phyloP scores from a whole-genome alignment of 2,113 vertebrate genomes.

The Oncorhynchus keta region DNA sequence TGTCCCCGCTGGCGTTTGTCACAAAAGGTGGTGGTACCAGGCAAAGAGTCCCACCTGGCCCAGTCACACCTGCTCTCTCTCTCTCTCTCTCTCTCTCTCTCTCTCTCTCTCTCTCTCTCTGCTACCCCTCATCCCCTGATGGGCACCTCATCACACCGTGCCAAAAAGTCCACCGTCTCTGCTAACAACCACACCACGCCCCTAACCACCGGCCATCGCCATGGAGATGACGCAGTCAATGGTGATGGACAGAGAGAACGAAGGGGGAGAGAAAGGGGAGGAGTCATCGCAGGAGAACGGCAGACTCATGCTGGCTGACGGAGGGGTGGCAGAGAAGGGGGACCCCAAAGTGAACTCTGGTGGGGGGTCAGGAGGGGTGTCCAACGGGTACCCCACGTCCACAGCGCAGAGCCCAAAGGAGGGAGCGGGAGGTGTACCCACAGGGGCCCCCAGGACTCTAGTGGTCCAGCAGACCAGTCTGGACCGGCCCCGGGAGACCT shows the following conservation, averaged over 20 bases:
- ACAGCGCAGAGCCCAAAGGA: conserved; percentile 73
- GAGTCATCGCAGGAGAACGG: conserved; percentile 75
- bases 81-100: not conserved
- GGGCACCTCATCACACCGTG: conserved; percentile 62
- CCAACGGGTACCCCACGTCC: conserved; percentile 83
- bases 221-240: conserved; percentile 85
- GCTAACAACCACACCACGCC: conserved; percentile 42
- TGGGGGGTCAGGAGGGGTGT: conserved; percentile 74
- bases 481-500: conserved; percentile 85
- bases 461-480: conserved; percentile 82
- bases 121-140: conserved; percentile 64
- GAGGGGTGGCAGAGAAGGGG: conserved; percentile 50
- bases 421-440: conserved; percentile 39
- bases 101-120: conserved; percentile 3
- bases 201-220: conserved; percentile 47
- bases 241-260: conserved; percentile 47
- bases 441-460: conserved; percentile 70
- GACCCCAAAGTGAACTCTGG: conserved; percentile 64
- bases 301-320: conserved; percentile 67
- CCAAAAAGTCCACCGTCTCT: conserved; percentile 55
- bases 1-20: conserved; percentile 20
- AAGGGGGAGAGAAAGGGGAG: conserved; percentile 70
- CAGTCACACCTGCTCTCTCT: conserved; percentile 37
- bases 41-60: not conserved
- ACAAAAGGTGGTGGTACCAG: too few relatives aligned